These are phyloP conservation scores for Pachyrhynchus sulphureomaculatus DNA, from an alignment of 1,140 invertebrate species.

Conservation along the genomic window DNA sequence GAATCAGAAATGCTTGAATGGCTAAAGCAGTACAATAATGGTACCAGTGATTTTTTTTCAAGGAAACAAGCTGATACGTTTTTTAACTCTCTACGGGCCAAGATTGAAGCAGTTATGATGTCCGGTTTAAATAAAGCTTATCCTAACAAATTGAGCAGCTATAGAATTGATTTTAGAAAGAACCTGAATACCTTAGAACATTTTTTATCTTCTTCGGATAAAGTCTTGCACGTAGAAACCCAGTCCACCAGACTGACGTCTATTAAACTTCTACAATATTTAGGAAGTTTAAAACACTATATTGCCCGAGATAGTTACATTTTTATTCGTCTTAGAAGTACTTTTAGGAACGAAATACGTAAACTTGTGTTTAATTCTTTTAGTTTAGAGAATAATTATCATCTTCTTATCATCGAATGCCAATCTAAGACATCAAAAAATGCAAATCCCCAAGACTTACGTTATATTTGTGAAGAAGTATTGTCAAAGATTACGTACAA, in stretches of 20 bases:
- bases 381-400: neutral
- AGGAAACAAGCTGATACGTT: neutral
- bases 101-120: neutral
- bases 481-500: too few species aligned
- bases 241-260: neutral
- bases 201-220: neutral
- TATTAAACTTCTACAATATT: neutral
- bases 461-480: too few species aligned
- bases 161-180: neutral
- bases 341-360: neutral
- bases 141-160: neutral
- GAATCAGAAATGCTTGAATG: slow-evolving; percentile 13
- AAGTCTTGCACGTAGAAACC: neutral
- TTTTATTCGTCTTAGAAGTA: neutral
- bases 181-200: neutral
- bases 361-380: neutral
- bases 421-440: neutral
- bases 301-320: neutral
- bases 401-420: neutral
- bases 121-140: slow-evolving; percentile 14
- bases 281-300: neutral
- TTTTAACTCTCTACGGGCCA: neutral
- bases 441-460: neutral
- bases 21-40: slow-evolving; percentile 4
- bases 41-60: slow-evolving; percentile 12